Conservation (phyloP, 2,888 invertebrate genomes). For the Suillia variegata region DNA sequence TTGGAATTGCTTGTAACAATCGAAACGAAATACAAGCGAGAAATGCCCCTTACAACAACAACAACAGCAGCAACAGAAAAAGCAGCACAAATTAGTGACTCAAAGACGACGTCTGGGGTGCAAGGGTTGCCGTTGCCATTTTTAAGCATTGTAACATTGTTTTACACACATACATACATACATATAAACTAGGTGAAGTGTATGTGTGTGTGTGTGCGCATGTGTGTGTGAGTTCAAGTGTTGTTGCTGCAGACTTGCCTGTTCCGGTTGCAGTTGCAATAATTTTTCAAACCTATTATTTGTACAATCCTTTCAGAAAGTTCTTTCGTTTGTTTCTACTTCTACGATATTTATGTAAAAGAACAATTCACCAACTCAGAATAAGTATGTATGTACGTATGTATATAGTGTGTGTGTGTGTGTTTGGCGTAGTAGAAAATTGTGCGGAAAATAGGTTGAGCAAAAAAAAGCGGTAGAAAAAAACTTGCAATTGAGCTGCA, state of each 20-base stretch:
- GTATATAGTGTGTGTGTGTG: too few species aligned
- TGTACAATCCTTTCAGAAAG: not conserved
- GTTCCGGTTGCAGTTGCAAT: slow-evolving; percentile 25
- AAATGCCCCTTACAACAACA: slow-evolving; percentile 18
- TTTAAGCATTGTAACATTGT: slow-evolving; percentile 1
- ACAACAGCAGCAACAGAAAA: too few species aligned
- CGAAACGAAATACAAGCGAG: slow-evolving; percentile 27
- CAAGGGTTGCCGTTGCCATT: slow-evolving; percentile 4
- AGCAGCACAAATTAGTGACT: slow-evolving; percentile 18
- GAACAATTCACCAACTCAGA: slow-evolving; percentile 14
- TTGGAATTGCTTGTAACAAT: slow-evolving; percentile 29
- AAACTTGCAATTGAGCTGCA: slow-evolving; percentile 1
- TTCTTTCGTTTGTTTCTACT: not conserved
- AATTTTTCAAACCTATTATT: slow-evolving; percentile 19
- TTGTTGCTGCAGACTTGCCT: slow-evolving; percentile 13
- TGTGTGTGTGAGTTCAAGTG: not conserved
- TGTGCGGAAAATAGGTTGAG: not conserved
- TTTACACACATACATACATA: not conserved
- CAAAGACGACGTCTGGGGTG: not conserved
- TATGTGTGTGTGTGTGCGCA: not conserved
- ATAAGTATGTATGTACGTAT: not conserved
- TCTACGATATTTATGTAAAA: not conserved
- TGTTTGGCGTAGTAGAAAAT: slow-evolving; percentile 6
- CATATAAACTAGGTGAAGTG: slow-evolving; percentile 24
- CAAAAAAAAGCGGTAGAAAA: not conserved